Percentiles rank a stretch among this genome's conserved stretches.
These are phyloP conservation scores for Gallinago paraguaiae DNA, from an alignment of 2,113 vertebrate species.

Conservation along the genomic window DNA sequence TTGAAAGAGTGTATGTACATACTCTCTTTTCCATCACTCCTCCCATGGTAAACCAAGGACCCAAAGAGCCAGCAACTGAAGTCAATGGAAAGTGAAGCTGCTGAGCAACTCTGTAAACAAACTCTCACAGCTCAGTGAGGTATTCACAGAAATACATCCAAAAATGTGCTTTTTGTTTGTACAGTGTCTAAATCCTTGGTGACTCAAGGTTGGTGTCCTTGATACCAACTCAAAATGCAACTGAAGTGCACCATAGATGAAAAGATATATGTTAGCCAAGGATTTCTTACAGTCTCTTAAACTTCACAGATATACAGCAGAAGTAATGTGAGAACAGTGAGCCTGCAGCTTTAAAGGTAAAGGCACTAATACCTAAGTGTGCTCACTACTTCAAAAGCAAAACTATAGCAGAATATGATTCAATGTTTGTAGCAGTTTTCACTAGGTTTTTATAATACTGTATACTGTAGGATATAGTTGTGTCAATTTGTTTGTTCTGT, in stretches of 20 bases:
- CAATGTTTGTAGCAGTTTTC: neutral
- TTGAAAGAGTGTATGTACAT: neutral
- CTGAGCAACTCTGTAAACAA: constrained; percentile 56
- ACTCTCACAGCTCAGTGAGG: neutral
- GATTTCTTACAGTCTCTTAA: neutral
- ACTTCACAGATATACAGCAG: neutral
- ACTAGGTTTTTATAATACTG: neutral
- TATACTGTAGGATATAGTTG: neutral
- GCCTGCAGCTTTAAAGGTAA: neutral
- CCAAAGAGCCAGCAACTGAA: neutral
- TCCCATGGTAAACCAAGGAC: neutral
- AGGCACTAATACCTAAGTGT: neutral
- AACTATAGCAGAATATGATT: neutral
- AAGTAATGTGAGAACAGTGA: neutral
- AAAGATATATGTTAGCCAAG: neutral
- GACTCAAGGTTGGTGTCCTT: neutral
- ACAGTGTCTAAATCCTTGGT: neutral
- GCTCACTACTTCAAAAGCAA: neutral
- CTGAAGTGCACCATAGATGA: neutral
- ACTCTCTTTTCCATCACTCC: neutral
- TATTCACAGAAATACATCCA: constrained; percentile 2
- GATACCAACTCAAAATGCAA: neutral
- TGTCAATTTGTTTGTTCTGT: neutral
- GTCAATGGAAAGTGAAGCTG: constrained; percentile 39
- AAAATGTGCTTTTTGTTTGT: constrained; percentile 1